Evolutionary conservation across 2,888 invertebrate genomes (phyloP).

Genomic region (Sarcophaga variegata): DNA sequence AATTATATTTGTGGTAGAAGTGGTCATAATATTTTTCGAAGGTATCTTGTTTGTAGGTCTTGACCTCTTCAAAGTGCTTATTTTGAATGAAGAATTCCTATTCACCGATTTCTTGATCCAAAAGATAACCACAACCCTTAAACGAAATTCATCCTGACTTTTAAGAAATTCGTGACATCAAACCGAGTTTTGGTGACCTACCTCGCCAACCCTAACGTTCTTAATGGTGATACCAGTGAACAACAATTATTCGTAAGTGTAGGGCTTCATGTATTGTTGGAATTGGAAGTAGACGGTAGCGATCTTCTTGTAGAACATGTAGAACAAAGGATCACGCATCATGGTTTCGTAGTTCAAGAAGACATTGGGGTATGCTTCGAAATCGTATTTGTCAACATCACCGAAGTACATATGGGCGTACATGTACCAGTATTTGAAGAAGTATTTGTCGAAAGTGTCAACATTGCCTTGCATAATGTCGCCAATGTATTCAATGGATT

Average conservation of each 20-base stretch:
- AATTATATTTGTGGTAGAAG: conserved; percentile 76
- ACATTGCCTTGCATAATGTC: conserved; percentile 76
- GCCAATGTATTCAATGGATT: too few relatives aligned
- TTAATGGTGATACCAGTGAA: conserved; percentile 84
- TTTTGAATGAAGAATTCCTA: too few relatives aligned
- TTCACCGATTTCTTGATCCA: too few relatives aligned
- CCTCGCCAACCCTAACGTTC: conserved; percentile 81
- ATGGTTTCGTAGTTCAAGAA: conserved; percentile 86
- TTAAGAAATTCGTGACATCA: conserved; percentile 85
- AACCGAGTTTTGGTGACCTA: conserved; percentile 87
- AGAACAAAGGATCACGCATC: conserved; percentile 74
- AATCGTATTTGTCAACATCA: conserved; percentile 3
- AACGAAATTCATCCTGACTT: conserved; percentile 82
- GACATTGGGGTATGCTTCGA: conserved; percentile 82
- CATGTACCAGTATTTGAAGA: too few relatives aligned
- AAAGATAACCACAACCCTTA: conserved; percentile 70
- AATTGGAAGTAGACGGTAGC: too few relatives aligned
- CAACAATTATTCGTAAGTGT: conserved; percentile 83
- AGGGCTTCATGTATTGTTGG: too few relatives aligned
- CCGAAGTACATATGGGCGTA: too few relatives aligned
- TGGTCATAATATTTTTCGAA: conserved; percentile 72
- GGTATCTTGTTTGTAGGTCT: too few relatives aligned
- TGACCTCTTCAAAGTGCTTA: too few relatives aligned
- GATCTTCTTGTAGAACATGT: too few relatives aligned
- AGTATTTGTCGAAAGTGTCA: conserved; percentile 73